These are phyloP conservation scores for Neoascia interrupta DNA, from an alignment of 2,888 invertebrate genomes.

Conservation along the genomic window DNA sequence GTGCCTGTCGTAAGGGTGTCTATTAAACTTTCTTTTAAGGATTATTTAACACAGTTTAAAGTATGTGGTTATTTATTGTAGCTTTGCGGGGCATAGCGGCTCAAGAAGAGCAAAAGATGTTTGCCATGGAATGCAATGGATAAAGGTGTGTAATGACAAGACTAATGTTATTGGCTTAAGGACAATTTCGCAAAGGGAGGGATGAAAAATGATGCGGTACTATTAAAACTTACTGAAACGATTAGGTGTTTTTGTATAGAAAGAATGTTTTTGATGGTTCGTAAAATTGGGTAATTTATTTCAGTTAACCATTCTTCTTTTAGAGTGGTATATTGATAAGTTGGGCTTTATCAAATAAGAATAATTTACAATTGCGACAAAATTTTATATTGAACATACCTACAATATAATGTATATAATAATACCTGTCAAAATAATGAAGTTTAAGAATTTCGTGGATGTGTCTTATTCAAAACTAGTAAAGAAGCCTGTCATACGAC, in stretches of 20 bases:
- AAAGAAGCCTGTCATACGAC: no score
- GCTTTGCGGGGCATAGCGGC: slow-evolving; percentile 8
- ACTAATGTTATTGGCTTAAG: slow-evolving; percentile 61
- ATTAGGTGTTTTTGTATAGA: slow-evolving; percentile 48
- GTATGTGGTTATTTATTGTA: slow-evolving; percentile 65
- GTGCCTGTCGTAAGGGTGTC: slow-evolving; percentile 67
- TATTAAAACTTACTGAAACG: slow-evolving; percentile 66
- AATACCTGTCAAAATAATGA: no score
- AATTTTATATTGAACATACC: no score
- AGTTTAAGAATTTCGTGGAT: no score
- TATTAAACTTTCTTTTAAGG: slow-evolving; percentile 65
- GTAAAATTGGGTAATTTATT: slow-evolving; percentile 60
- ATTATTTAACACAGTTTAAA: slow-evolving; percentile 67
- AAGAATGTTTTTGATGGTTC: slow-evolving; percentile 34
- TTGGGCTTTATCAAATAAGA: no score
- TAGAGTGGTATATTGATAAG: no score
- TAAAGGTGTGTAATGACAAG: slow-evolving; percentile 44
- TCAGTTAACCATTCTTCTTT: no score
- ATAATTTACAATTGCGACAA: no score
- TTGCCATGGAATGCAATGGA: slow-evolving; percentile 5
- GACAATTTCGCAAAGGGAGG: slow-evolving; percentile 42
- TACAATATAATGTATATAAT: no score
- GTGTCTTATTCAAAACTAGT: no score
- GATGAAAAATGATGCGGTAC: slow-evolving; percentile 64
- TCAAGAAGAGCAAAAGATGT: slow-evolving; percentile 47